Evolutionary conservation across 2,888 invertebrate genomes (phyloP).

Genomic region (Morinoia aosen): DNA sequence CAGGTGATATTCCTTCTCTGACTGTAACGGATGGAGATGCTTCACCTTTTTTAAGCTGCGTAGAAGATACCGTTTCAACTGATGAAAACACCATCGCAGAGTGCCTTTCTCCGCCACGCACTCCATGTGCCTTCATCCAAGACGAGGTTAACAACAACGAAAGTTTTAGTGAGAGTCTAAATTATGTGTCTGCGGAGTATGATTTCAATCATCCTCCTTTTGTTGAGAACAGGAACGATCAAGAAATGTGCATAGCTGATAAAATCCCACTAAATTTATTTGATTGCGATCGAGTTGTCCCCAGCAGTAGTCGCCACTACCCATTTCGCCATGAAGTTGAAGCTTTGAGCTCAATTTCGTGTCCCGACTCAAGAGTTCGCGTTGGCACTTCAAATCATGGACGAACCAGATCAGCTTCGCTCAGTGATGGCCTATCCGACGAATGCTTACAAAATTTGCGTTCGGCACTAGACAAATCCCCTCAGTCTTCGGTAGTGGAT

Average conservation of each 20-base stretch:
- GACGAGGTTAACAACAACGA: neutral
- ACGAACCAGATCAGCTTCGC: neutral
- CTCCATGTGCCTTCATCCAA: neutral
- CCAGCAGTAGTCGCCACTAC: neutral
- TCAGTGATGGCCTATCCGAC: neutral
- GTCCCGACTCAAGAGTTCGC: neutral
- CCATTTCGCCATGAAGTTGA: slow-evolving; percentile 1
- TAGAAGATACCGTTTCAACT: neutral
- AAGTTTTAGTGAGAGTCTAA: neutral
- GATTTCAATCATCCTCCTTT: neutral
- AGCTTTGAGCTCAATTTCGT: neutral
- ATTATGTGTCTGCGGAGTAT: neutral
- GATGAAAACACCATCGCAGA: neutral
- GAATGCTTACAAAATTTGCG: neutral
- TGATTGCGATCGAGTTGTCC: slow-evolving; percentile 24
- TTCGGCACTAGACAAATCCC: neutral
- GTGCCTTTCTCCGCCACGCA: neutral
- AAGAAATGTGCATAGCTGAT: neutral
- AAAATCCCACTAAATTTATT: slow-evolving; percentile 19
- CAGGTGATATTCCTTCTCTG: neutral
- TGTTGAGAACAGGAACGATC: neutral
- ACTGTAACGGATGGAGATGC: neutral
- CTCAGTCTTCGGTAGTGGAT: neutral
- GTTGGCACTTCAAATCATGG: neutral
- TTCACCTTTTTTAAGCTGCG: neutral